Base-by-base conservation (phyloP, 1,140 invertebrate genomes). In the Caenorhabditis tropicalis region DNA sequence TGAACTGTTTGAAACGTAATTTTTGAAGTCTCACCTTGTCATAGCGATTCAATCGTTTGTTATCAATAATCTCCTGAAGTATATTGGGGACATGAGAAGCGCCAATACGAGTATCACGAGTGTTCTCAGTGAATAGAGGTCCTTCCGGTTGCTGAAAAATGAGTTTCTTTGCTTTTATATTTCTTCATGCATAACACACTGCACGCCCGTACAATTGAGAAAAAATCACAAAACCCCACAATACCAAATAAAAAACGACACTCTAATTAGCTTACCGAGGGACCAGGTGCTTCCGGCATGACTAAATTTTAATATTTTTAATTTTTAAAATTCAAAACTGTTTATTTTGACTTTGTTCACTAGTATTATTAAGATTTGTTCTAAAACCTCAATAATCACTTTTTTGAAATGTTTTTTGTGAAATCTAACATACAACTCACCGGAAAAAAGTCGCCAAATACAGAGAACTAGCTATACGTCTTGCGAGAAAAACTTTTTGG, bases 91-190 rank as follows among this genome's bases (percentile, higher is more conserved):
- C 21, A 29, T 27, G 12, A 19, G 84, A 82, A 27, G 36, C n/a
- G 7, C 36, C 60, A 51, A 85, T 81, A 2, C 29, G 24, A 16
- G 56, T 81, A 48, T 39, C 33, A 9, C 60, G 39, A 10, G 81
- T 74, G 49, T 82, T 82, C 51, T 82, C 80, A 1, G 84, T 85
- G 84, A 85, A 85, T 5, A 51, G 81, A 16, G 49, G 79, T 36
- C 43, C 80, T 33, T 82, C 70, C 48, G 85, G 82, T 43, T 43
- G 39, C 80, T 85, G 70, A 2, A 84, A 84, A 70, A 27, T 19
- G 27, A 43, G 4, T 74, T 74, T 27, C 29, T 12, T 56, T 29
- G 21, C 24, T n/a, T 36, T 43, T 24, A 12, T 43, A 3, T 5
- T 7, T 24, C 33, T 16, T 9, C 7, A 65, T 27, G 27, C 53